phyloP scores from a whole-genome alignment of 2,888 invertebrate species.

The Lepidonotus clava region DNA sequence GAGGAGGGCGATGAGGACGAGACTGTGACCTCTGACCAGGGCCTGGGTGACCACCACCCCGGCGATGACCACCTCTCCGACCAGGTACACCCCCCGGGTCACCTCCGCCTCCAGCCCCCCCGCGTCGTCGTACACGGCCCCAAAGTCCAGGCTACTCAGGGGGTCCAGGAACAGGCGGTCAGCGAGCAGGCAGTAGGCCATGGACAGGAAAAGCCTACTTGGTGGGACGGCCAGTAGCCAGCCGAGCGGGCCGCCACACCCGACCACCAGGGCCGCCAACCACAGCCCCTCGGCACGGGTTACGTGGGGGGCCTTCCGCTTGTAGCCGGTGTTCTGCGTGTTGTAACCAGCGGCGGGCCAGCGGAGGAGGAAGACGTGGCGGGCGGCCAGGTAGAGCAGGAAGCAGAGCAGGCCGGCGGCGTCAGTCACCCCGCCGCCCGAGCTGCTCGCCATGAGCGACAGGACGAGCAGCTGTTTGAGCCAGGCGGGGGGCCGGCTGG shows the following conservation, averaged over 20 bases:
- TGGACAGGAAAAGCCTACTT: not conserved
- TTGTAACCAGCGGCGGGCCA: too few relatives aligned
- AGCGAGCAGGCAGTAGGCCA: not conserved
- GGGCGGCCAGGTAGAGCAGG: not conserved
- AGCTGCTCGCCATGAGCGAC: not conserved
- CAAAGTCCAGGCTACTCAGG: not conserved
- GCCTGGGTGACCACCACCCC: not conserved
- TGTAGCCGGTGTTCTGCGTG: too few relatives aligned
- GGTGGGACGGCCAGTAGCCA: too few relatives aligned
- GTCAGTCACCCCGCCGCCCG: not conserved
- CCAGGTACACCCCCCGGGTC: not conserved
- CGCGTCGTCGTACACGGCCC: not conserved
- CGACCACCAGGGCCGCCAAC: too few relatives aligned
- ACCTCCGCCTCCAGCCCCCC: slow-evolving; percentile 4
- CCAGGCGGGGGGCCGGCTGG: slow-evolving; percentile 1
- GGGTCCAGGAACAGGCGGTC: not conserved
- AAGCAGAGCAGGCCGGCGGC: not conserved
- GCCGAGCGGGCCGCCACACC: too few relatives aligned
- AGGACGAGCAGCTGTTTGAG: slow-evolving; percentile 37
- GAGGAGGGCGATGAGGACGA: not conserved
- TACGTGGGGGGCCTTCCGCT: too few relatives aligned
- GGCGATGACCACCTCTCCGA: not conserved
- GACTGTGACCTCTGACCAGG: not conserved
- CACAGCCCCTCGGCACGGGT: too few relatives aligned
- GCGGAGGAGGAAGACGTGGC: too few relatives aligned